These are phyloP conservation scores for Amiota minor DNA, from an alignment of 2,888 invertebrate species.

Conservation along the genomic window DNA sequence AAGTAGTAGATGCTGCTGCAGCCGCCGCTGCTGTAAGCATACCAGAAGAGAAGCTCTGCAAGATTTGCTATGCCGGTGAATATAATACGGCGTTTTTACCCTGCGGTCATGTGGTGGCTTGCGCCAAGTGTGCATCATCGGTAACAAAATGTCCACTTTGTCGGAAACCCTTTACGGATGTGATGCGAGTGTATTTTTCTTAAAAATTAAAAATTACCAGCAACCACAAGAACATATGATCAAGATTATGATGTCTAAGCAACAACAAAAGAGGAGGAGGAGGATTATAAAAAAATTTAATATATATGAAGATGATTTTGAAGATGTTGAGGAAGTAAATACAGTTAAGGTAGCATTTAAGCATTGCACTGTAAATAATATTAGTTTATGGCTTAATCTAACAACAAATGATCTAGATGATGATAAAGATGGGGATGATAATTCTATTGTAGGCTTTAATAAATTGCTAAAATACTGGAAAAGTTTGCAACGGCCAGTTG, in stretches of 20 bases:
- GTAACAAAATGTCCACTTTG: slow-evolving; percentile 91
- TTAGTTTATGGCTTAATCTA: neutral
- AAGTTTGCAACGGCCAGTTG: slow-evolving; percentile 25
- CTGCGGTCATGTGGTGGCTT: slow-evolving; percentile 95
- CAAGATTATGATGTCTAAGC: neutral
- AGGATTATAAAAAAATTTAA: neutral
- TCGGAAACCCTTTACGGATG: slow-evolving; percentile 80
- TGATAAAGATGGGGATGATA: neutral
- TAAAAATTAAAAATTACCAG: slow-evolving; percentile 52
- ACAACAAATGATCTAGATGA: slow-evolving; percentile 5
- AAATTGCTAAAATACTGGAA: neutral
- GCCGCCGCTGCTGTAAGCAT: slow-evolving; percentile 45
- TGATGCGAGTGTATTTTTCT: slow-evolving; percentile 74
- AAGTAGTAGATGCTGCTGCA: neutral
- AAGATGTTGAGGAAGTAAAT: neutral
- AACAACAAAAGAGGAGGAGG: neutral
- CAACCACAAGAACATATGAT: neutral
- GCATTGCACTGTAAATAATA: slow-evolving; percentile 24
- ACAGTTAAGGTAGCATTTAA: neutral
- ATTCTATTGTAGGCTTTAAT: too few species aligned
- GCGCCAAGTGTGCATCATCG: slow-evolving; percentile 91
- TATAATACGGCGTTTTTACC: slow-evolving; percentile 93
- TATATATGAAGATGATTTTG: neutral
- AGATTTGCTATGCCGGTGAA: slow-evolving; percentile 92
- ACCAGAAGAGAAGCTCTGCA: slow-evolving; percentile 83